Percentiles rank a stretch among this genome's conserved stretches.
These are phyloP conservation scores for Anguilla megastoma DNA, from an alignment of 2,797 vertebrate species.

Conservation along the genomic window DNA sequence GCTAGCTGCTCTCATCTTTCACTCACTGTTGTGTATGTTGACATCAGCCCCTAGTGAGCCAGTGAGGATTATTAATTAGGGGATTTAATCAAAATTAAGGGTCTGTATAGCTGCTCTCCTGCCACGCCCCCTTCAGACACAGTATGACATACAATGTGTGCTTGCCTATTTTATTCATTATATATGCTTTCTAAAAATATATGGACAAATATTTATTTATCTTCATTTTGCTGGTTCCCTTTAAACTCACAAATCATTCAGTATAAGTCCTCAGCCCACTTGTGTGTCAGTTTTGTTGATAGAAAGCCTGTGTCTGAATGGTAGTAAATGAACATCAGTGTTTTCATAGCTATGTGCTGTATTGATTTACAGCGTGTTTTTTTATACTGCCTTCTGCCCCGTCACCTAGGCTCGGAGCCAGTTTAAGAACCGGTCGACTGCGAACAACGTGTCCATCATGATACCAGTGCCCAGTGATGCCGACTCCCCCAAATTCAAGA, in stretches of 20 bases:
- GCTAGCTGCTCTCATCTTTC: background rate
- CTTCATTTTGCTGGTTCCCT: background rate
- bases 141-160: background rate
- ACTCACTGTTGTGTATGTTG: background rate
- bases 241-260: background rate
- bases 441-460: constrained; percentile 79
- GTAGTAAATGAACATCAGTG: background rate
- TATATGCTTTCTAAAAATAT: constrained; percentile 10
- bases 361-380: background rate
- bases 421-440: constrained; percentile 79
- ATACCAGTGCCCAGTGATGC: constrained; percentile 81
- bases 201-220: background rate
- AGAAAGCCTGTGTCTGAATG: background rate
- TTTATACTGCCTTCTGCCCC: constrained; percentile 32
- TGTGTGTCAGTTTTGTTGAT: background rate
- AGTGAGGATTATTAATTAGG: background rate
- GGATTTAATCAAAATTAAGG: background rate
- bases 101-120: background rate
- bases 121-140: background rate
- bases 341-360: background rate
- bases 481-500: constrained; percentile 82
- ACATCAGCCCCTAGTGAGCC: background rate
- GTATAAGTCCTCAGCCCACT: background rate
- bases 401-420: constrained; percentile 74
- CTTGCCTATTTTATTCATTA: background rate